phyloP scores from a whole-genome alignment of 2,113 vertebrate species.

The Prionailurus viverrinus region DNA sequence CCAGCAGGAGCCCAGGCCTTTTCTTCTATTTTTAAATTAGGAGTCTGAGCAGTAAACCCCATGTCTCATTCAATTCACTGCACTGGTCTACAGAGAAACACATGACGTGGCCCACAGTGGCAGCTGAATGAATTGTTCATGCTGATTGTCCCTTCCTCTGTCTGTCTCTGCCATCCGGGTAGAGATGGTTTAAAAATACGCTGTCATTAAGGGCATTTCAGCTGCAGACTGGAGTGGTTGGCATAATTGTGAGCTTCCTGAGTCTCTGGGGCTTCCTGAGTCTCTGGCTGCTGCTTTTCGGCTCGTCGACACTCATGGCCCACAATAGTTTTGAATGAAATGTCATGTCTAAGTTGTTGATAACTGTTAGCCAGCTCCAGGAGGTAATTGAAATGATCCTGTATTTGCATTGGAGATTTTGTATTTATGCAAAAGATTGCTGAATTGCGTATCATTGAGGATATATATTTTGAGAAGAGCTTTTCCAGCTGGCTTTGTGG shows the following conservation, averaged over 20 bases:
- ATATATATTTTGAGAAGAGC: conserved; percentile 54
- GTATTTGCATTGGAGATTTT: conserved; percentile 57
- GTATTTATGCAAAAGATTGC: conserved; percentile 41
- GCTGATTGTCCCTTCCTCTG: conserved; percentile 25
- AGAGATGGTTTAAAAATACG: conserved; percentile 63
- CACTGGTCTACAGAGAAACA: conserved; percentile 40
- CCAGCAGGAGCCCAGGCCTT: conserved; percentile 5
- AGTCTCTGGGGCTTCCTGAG: conserved; percentile 27
- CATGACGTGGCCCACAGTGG: not conserved
- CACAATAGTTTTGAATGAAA: conserved; percentile 8
- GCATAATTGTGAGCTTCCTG: not conserved
- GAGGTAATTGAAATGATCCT: conserved; percentile 52
- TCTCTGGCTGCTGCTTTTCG: not conserved
- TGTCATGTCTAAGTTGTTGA: conserved; percentile 35
- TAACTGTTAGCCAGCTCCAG: not conserved
- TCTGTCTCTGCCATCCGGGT: conserved; percentile 48
- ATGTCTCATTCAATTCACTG: not conserved
- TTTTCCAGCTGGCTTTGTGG: conserved; percentile 21
- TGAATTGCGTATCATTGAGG: not conserved
- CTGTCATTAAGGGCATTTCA: conserved; percentile 41
- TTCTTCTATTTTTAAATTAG: conserved; percentile 67
- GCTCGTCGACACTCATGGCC: not conserved
- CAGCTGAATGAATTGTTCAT: conserved; percentile 32
- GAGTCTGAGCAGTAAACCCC: conserved; percentile 24
- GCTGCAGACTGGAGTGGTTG: not conserved